Base-by-base conservation (phyloP, 1,140 invertebrate genomes). In the Drosophila nebulosa region DNA sequence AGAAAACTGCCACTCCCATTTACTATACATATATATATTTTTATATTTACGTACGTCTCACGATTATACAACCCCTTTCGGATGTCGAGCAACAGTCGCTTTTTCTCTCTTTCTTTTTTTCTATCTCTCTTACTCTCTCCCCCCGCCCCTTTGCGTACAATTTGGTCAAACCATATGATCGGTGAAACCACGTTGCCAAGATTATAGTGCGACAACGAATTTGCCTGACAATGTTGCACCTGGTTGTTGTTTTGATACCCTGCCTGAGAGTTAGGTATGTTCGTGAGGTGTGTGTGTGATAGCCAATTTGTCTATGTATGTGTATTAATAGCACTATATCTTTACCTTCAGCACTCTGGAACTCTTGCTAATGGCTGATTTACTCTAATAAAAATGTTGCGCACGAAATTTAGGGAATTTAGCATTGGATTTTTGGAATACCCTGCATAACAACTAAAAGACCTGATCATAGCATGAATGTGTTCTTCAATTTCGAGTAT, bases 101-200 rank as follows among this genome's bases (percentile, higher is more conserved):
- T 21, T 56, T 32, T 4, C 53, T 56, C 27, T 32, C 10, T 56
- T 16, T 32, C 53, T 56, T 16, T 56, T 16, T 12, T 3, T 14
- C 53, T 32, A 18, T 52, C 14, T 56, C 30, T 42, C 9, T 21
- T 5, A 4, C 22, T 30, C 16, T 42, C 9, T 21, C n/a, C n/a
- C 22, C 9, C 14, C 22, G 6, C 9, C 21, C 14, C 10, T 2
- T 35, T 35, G 6, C 14, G n/a, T 4, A 36, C 12, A 14, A 21
- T 16, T 46, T 32, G 30, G 21, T 21, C 42, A 30, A 50, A 78
- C 78, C 81, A 86, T 88, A 86, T 86, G 81, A 86, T 86, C 78
- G 74, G 46, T 14, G 66, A 64, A 74, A 86, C 81, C 81, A 86
- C 81, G 83, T 81, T 86, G 81, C 83, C 74, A 85, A 85, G 81